These are phyloP conservation scores for Clusia tigrina DNA, from an alignment of 2,888 invertebrate genomes.

Conservation along the genomic window DNA sequence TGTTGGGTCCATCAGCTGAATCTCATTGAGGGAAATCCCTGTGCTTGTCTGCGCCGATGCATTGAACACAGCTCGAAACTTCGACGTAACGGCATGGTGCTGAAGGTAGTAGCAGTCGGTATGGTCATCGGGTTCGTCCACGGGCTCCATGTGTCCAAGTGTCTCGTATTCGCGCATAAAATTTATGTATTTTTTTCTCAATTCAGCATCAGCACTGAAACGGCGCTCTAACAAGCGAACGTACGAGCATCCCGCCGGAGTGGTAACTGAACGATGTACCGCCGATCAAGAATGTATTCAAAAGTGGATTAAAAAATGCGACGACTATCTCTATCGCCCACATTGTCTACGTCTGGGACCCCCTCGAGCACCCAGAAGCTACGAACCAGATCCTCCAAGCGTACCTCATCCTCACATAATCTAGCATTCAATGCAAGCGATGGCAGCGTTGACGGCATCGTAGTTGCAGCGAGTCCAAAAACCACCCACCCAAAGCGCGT, in stretches of 20 bases:
- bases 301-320: slow-evolving; percentile 17
- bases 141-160: slow-evolving; percentile 20
- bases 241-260: slow-evolving; percentile 13
- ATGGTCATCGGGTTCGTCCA: background rate
- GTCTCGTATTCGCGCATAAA: slow-evolving; percentile 27
- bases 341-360: background rate
- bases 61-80: slow-evolving; percentile 20
- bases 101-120: slow-evolving; percentile 9
- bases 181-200: slow-evolving; percentile 13
- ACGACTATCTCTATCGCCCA: slow-evolving; percentile 14
- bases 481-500: slow-evolving; percentile 28
- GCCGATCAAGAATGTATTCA: slow-evolving; percentile 17
- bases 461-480: slow-evolving; percentile 23
- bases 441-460: background rate
- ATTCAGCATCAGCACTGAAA: background rate
- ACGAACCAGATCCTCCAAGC: slow-evolving; percentile 25
- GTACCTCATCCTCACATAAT: background rate
- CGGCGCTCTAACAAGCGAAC: background rate
- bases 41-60: slow-evolving; percentile 4
- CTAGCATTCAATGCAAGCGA: background rate
- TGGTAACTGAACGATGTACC: slow-evolving; percentile 23
- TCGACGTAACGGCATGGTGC: slow-evolving; percentile 13
- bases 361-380: slow-evolving; percentile 29
- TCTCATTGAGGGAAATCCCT: slow-evolving; percentile 13
- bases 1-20: slow-evolving; percentile 11